phyloP scores from a whole-genome alignment of 2,888 invertebrate species.

The Magallana nippona region DNA sequence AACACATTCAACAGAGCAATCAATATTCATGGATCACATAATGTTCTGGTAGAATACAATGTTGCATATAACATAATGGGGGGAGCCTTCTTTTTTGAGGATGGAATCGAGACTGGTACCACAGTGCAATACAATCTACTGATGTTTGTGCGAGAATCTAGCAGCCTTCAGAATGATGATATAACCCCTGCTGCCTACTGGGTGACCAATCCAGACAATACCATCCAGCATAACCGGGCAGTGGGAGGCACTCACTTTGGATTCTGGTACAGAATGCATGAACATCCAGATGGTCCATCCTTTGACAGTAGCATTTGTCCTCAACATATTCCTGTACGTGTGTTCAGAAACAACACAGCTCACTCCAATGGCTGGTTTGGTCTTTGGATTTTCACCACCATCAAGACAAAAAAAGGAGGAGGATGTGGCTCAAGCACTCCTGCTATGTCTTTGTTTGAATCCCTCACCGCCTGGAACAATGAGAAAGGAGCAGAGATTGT shows the following conservation, averaged over 20 bases:
- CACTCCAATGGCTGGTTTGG: constrained; percentile 77
- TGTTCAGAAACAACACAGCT: constrained; percentile 71
- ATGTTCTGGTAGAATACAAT: constrained; percentile 60
- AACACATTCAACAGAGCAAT: constrained; percentile 73
- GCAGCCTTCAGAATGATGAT: constrained; percentile 74
- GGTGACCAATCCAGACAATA: constrained; percentile 75
- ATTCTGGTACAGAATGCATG: constrained; percentile 75
- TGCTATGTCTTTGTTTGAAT: constrained; percentile 51
- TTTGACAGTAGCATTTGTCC: constrained; percentile 64
- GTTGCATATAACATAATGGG: constrained; percentile 75
- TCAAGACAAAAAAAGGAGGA: constrained; percentile 57
- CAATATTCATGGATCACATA: constrained; percentile 72
- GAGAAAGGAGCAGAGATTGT: constrained; percentile 74
- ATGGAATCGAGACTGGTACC: constrained; percentile 72
- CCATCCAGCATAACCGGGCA: constrained; percentile 66
- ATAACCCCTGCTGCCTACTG: constrained; percentile 75
- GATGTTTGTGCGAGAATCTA: constrained; percentile 67
- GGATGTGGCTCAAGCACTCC: constrained; percentile 54
- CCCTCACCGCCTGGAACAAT: constrained; percentile 70
- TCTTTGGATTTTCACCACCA: constrained; percentile 71
- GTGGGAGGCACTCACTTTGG: constrained; percentile 76
- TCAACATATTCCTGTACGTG: constrained; percentile 62
- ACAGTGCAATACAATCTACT: constrained; percentile 70
- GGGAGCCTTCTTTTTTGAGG: constrained; percentile 75
- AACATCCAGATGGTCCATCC: constrained; percentile 72